Evolutionary conservation across 2,797 vertebrate genomes (phyloP).

Genomic region (Tauraco hartlaubi): DNA sequence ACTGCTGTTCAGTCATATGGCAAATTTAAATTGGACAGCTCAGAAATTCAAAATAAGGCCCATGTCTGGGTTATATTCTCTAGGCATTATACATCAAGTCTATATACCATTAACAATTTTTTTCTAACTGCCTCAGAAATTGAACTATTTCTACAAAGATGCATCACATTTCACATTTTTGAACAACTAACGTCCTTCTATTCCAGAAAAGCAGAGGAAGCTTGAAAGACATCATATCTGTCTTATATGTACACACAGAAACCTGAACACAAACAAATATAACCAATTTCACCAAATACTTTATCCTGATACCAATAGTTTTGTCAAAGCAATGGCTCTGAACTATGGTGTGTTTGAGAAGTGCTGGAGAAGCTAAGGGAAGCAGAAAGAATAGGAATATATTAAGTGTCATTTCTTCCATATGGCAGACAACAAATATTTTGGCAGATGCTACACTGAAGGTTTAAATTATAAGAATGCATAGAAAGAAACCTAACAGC

Average conservation of each 20-base stretch:
- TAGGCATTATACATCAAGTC: background rate
- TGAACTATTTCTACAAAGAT: background rate
- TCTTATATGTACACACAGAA: background rate
- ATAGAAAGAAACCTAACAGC: background rate
- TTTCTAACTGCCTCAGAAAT: background rate
- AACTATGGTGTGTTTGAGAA: background rate
- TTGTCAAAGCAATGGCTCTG: background rate
- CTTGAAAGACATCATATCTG: background rate
- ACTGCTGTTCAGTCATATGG: background rate
- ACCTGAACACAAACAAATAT: background rate
- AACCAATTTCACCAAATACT: background rate
- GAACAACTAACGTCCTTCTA: background rate
- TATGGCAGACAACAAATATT: background rate
- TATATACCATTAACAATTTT: background rate
- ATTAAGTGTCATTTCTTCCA: background rate
- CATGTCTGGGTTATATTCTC: background rate
- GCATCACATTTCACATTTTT: background rate
- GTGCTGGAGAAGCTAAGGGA: background rate
- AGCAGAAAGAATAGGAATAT: background rate
- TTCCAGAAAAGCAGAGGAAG: background rate
- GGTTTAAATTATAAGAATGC: background rate
- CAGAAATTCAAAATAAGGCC: background rate
- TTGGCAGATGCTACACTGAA: background rate
- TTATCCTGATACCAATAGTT: background rate
- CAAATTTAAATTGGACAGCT: background rate